A percentile compares a stretch with the other conserved stretches of the same genome.
phyloP scores from a whole-genome alignment of 2,113 vertebrate species.

The Cyrtonyx montezumae region DNA sequence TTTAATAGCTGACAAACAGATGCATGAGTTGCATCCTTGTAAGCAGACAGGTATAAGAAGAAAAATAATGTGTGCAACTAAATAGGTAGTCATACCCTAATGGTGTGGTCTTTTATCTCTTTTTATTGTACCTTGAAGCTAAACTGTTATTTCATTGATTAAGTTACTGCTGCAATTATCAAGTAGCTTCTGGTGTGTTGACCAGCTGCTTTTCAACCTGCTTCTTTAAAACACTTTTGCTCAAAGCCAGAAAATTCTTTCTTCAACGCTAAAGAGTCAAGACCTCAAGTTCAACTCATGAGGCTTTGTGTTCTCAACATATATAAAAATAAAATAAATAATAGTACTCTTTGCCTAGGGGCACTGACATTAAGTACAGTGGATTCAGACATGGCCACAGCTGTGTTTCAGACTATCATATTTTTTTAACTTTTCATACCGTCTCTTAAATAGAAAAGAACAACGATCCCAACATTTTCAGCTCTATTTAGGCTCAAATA shows the following conservation, averaged over 20 bases:
- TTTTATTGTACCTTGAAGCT: slow-evolving; percentile 57
- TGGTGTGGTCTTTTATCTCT: slow-evolving; percentile 51
- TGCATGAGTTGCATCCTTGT: slow-evolving; percentile 18
- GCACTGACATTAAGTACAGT: background rate
- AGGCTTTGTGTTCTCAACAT: background rate
- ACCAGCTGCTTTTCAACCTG: slow-evolving; percentile 55
- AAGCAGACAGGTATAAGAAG: slow-evolving; percentile 38
- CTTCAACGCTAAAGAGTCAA: background rate
- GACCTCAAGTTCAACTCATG: background rate
- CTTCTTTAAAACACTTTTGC: slow-evolving; percentile 41
- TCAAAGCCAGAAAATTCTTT: slow-evolving; percentile 12
- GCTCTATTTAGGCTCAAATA: slow-evolving; percentile 30
- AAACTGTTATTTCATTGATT: slow-evolving; percentile 68
- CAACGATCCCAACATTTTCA: slow-evolving; percentile 22
- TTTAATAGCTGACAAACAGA: slow-evolving; percentile 57
- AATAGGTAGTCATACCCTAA: slow-evolving; percentile 1
- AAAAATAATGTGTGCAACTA: slow-evolving; percentile 23
- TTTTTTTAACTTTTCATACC: slow-evolving; percentile 8
- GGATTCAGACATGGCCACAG: background rate
- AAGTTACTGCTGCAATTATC: slow-evolving; percentile 68
- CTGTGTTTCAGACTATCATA: background rate
- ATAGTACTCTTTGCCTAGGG: background rate
- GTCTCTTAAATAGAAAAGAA: background rate
- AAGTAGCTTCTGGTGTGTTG: slow-evolving; percentile 49
- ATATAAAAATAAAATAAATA: background rate